Evolutionary conservation across 2,888 invertebrate species (phyloP), one percentile per base, ranked within the genome.

Genomic region (Atrina japonica): DNA sequence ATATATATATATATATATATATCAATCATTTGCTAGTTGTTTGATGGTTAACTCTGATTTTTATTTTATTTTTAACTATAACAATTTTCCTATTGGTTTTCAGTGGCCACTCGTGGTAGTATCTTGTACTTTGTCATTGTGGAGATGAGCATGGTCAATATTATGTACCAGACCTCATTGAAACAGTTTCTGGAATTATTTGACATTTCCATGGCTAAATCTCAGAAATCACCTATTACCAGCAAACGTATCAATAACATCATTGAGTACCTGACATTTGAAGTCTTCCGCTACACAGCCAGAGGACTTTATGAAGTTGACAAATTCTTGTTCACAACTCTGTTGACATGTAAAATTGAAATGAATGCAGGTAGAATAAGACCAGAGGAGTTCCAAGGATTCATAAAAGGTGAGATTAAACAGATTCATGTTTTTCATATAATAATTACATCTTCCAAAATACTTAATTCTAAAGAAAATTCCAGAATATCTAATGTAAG

Each of bases 81-180:
- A n/a, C n/a, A n/a, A n/a, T n/a, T n/a, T n/a, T n/a, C n/a, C n/a
- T n/a, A n/a, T n/a, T n/a, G n/a, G n/a, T n/a, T 76, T 83, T 30
- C 83, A 88, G 98, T 98, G 0, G 98, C 98, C 2, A 95, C 96
- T 0, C 93, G 98, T 80, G 98, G 98, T 18, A 97, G 97, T 0
- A 97, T 98, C 67, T 92, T 98, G 1, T 98, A 98, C 88, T 98
- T 98, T 89, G 92, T 98, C 47, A 97, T 98, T 73, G 97, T 98
- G 0, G 98, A 98, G 92, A 97, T 98, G 97, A 96, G 96, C 86
- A 95, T 96, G 88, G 97, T 98, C 0, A 98, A 97, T 88, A 93
- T 94, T 9, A 98, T 98, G 98, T 98, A 98, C 88, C 98, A 98
- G 91, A 98, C 97, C 83, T 97, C 98, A 0, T 92, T 98, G 59